Evolutionary conservation across 2,797 vertebrate genomes (phyloP), one percentile per base, ranked within the genome.

Genomic region (Moxostoma hubbsi): DNA sequence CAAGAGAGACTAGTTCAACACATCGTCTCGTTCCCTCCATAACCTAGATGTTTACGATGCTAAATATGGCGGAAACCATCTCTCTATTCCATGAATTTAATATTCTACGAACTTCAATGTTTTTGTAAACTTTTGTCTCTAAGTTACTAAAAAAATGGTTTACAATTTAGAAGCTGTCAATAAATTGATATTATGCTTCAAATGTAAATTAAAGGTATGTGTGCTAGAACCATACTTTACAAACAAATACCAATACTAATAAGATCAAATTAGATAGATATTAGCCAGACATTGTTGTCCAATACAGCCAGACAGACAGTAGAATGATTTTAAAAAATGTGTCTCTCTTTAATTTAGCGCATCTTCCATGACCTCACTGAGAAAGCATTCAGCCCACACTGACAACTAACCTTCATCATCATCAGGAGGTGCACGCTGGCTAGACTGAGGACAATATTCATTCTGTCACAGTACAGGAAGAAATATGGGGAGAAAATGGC

Each of bases 361-460:
- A 65, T 78, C 57, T 80, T 16, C 46, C 53, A 43, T 58, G 13
- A 24, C 64, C 49, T 84, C 16, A n/a, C 18, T 7, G 13, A 59
- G 65, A 81, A 57, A 64, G 16, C 1, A n/a, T 79, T 62, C 53
- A 67, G 72, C 61, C 54, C 54, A n/a, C 79, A 49, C 6, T 79
- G 77, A 84, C 69, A 74, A 58, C 50, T 6, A 53, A 59, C 24
- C 78, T 81, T 75, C 58, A 83, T 85, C 81, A 70, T 80, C 64
- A 62, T 65, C 69, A 77, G 73, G 54, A 68, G 47, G 7, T 73
- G 73, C 73, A 69, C 18, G 77, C 73, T 70, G 77, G 53, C 53
- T 43, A 75, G 54, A 69, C 65, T 2, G 55, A 68, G 16, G 61
- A 73, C 69, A 82, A 72, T 15, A 67, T 68, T 71, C 51, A 66